phyloP scores from a whole-genome alignment of 1,140 invertebrate genomes.

The Cataglyphis hispanica region DNA sequence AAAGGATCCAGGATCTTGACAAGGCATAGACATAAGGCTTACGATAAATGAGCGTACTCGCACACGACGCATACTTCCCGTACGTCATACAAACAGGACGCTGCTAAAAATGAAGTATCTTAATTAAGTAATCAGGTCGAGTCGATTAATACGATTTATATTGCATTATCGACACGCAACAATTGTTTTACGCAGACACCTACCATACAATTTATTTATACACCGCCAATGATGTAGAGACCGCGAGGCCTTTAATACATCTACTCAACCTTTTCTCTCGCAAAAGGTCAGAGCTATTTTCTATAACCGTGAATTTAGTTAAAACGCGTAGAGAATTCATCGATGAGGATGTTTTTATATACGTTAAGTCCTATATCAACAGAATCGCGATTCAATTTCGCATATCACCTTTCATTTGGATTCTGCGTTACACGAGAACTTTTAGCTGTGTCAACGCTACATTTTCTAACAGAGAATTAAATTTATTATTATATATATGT shows the following conservation, averaged over 20 bases:
- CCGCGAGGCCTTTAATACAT: conserved; percentile 29
- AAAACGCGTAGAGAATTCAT: conserved; percentile 51
- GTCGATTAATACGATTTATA: conserved; percentile 8
- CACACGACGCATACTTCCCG: background rate
- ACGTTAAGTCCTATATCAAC: background rate
- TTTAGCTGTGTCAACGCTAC: conserved; percentile 13
- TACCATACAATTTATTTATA: conserved; percentile 53
- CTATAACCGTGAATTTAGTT: conserved; percentile 45
- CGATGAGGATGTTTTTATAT: background rate
- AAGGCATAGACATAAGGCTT: conserved; percentile 23
- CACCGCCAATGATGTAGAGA: conserved; percentile 33
- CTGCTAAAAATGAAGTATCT: conserved; percentile 24
- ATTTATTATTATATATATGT: background rate
- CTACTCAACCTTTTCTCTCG: conserved; percentile 37
- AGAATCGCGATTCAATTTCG: conserved; percentile 39
- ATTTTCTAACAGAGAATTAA: conserved; percentile 35
- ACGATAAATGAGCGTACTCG: conserved; percentile 27
- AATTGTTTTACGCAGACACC: conserved; percentile 51
- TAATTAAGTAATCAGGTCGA: conserved; percentile 26
- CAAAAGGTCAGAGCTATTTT: conserved; percentile 59
- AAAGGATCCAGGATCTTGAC: background rate
- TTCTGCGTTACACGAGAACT: conserved; percentile 1
- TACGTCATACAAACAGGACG: background rate
- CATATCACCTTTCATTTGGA: conserved; percentile 29
- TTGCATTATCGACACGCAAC: conserved; percentile 44